Conservation (phyloP, 2,797 vertebrate species). For the Danionella dracula region DNA sequence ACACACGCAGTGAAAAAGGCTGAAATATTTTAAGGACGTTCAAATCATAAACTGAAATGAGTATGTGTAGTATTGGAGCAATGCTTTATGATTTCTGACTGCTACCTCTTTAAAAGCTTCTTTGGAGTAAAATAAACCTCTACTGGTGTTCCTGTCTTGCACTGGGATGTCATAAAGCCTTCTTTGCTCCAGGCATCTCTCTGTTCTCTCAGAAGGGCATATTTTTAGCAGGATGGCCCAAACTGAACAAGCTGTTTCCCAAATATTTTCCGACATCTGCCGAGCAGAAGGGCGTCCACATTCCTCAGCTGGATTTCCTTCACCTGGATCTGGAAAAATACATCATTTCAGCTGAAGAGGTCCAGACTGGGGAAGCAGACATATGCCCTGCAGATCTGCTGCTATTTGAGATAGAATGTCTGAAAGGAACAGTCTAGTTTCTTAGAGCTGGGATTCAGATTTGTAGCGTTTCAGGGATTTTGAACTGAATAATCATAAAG, state of each 20-base stretch:
- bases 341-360: slow-evolving; percentile 30
- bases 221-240: slow-evolving; percentile 48
- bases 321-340: slow-evolving; percentile 77
- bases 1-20: too few species aligned
- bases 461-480: too few species aligned
- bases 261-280: slow-evolving; percentile 82
- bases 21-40: too few species aligned
- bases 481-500: too few species aligned
- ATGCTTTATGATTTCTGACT: too few species aligned
- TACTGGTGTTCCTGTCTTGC: slow-evolving; percentile 48
- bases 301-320: slow-evolving; percentile 75
- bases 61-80: too few species aligned
- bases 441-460: too few species aligned
- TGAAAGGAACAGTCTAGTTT: too few species aligned
- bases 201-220: slow-evolving; percentile 63
- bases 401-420: too few species aligned
- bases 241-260: slow-evolving; percentile 71
- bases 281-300: slow-evolving; percentile 78
- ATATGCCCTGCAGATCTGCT: neutral
- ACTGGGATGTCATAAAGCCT: slow-evolving; percentile 64
- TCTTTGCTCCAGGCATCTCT: slow-evolving; percentile 53
- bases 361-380: neutral
- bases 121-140: neutral
- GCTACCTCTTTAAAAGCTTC: neutral
- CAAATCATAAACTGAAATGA: too few species aligned